phyloP scores from a whole-genome alignment of 1,140 invertebrate species.

The Danaus plexippus region DNA sequence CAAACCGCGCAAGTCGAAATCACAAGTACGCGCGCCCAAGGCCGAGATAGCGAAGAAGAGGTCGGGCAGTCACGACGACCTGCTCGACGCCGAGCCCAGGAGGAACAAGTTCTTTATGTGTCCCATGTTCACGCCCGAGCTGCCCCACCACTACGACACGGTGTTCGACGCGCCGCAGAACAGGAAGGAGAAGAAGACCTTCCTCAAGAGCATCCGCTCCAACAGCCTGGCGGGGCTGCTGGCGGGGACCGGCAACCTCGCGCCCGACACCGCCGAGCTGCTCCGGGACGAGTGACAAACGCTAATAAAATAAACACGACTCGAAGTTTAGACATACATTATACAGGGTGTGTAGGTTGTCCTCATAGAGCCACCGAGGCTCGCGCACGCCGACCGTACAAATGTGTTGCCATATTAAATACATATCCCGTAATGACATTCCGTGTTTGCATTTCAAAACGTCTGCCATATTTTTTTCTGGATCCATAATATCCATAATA shows the following conservation, averaged over 20 bases:
- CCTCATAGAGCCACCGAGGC: neutral
- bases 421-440: constrained; percentile 62
- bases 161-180: constrained; percentile 40
- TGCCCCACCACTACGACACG: constrained; percentile 46
- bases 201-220: constrained; percentile 49
- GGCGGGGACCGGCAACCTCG: constrained; percentile 35
- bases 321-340: too few species aligned
- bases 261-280: constrained; percentile 49
- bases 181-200: constrained; percentile 34
- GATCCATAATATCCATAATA: neutral
- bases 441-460: constrained; percentile 31
- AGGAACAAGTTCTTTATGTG: constrained; percentile 40
- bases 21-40: constrained; percentile 34
- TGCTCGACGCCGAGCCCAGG: constrained; percentile 36
- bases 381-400: constrained; percentile 24
- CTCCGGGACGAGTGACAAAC: constrained; percentile 38
- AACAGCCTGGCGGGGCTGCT: constrained; percentile 49
- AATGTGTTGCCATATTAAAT: constrained; percentile 52
- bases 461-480: constrained; percentile 9
- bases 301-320: too few species aligned
- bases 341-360: too few species aligned
- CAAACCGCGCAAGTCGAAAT: constrained; percentile 46
- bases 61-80: constrained; percentile 52
- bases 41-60: constrained; percentile 36
- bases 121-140: constrained; percentile 38